Conservation (phyloP, 2,113 vertebrate genomes). For the Macquaria ambigua region DNA sequence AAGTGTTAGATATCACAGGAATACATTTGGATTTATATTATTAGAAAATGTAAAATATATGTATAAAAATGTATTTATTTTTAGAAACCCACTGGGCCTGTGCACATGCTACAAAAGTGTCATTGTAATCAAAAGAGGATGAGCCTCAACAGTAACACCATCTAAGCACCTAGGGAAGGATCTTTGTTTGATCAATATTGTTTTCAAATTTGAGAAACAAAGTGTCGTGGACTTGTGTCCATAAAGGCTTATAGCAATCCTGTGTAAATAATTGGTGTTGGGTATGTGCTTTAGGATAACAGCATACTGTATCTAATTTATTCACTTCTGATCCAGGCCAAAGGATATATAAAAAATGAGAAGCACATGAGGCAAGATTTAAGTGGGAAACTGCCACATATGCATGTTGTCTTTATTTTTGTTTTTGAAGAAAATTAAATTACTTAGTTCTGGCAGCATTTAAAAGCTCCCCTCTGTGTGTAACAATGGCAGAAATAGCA, state of each 20-base stretch:
- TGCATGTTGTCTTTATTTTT: slow-evolving; percentile 28
- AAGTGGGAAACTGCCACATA: slow-evolving; percentile 12
- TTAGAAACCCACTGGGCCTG: not conserved
- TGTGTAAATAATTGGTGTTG: not conserved
- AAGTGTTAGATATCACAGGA: not conserved
- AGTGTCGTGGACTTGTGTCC: not conserved
- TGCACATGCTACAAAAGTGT: not conserved
- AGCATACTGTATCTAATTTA: slow-evolving; percentile 19
- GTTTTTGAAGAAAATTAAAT: slow-evolving; percentile 27
- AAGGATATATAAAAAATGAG: slow-evolving; percentile 6
- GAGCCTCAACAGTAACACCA: not conserved
- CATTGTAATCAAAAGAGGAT: not conserved
- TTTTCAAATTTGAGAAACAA: slow-evolving; percentile 13
- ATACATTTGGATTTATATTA: not conserved
- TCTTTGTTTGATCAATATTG: slow-evolving; percentile 1
- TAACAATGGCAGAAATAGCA: slow-evolving; percentile 17
- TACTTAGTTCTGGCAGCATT: slow-evolving; percentile 18
- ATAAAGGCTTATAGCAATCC: slow-evolving; percentile 4
- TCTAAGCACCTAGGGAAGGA: not conserved
- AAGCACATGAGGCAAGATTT: slow-evolving; percentile 6
- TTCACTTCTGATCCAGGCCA: slow-evolving; percentile 2
- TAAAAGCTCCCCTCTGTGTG: not conserved
- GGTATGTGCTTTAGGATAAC: not conserved
- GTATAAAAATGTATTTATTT: not conserved
- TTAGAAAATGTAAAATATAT: not conserved